Percentiles rank a stretch among this genome's conserved stretches.
These are phyloP conservation scores for Phycodurus eques DNA, from an alignment of 2,113 vertebrate species.

Conservation along the genomic window DNA sequence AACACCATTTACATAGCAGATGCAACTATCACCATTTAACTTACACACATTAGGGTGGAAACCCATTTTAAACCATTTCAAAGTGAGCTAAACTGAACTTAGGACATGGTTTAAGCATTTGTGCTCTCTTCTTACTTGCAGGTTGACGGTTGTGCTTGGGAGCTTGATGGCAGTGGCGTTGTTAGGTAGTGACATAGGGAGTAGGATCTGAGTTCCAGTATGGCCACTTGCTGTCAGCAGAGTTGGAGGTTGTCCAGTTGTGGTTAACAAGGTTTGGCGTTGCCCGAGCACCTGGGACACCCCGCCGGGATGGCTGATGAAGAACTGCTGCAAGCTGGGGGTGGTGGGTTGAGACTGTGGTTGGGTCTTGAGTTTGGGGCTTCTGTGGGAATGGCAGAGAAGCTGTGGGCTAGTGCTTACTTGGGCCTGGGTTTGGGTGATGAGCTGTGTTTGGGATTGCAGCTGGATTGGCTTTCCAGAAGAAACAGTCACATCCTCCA, in stretches of 20 bases:
- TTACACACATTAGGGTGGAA: too few species aligned
- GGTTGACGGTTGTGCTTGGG: constrained; percentile 78
- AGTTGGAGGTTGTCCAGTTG: constrained; percentile 61
- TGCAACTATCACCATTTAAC: too few species aligned
- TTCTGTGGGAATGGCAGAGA: constrained; percentile 38
- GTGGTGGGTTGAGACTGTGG: constrained; percentile 34
- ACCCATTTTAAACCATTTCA: too few species aligned
- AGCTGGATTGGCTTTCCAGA: constrained; percentile 45
- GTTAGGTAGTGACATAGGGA: constrained; percentile 85
- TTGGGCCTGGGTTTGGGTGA: constrained; percentile 45
- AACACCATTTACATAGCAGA: too few species aligned
- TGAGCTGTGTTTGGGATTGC: constrained; percentile 44
- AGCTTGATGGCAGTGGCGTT: constrained; percentile 81
- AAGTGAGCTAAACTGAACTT: background rate
- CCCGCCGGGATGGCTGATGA: constrained; percentile 79
- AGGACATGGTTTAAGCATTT: background rate
- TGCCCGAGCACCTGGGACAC: constrained; percentile 81
- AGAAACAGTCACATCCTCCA: constrained; percentile 68
- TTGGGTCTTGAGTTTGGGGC: constrained; percentile 43
- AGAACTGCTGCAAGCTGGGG: constrained; percentile 79
- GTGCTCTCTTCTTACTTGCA: constrained; percentile 75
- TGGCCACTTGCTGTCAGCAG: constrained; percentile 81
- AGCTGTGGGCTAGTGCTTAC: constrained; percentile 24
- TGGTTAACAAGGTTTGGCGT: constrained; percentile 79
- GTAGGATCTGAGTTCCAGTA: constrained; percentile 84